These are phyloP conservation scores for Axis porcinus DNA, from an alignment of 2,113 vertebrate species.

Conservation along the genomic window DNA sequence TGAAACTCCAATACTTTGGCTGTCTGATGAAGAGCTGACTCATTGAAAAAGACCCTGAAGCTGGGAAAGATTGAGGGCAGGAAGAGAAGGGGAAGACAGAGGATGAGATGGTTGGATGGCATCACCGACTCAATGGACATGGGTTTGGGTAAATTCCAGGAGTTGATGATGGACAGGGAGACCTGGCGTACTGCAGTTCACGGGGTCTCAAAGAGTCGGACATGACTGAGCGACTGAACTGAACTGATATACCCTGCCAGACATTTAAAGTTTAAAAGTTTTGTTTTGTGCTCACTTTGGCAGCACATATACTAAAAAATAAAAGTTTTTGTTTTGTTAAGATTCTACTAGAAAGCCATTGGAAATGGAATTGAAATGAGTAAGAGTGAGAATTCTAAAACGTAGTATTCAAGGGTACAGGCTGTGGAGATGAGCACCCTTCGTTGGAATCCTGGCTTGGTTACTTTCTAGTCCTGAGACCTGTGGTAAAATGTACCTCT, in stretches of 20 bases:
- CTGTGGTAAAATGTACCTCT: neutral
- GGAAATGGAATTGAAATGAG: neutral
- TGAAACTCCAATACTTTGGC: neutral
- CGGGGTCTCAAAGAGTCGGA: neutral
- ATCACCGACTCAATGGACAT: neutral
- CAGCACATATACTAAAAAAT: no score
- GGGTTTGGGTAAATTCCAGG: neutral
- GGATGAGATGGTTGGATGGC: neutral
- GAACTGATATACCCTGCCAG: neutral
- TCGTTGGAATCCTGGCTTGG: neutral
- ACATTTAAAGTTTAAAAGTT: neutral
- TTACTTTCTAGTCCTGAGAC: neutral
- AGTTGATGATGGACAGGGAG: neutral
- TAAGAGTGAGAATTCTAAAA: neutral
- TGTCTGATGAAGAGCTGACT: neutral
- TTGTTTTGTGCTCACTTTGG: neutral
- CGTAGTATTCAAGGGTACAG: neutral
- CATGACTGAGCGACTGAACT: neutral
- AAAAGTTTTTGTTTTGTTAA: neutral
- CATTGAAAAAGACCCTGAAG: neutral
- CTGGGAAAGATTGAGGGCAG: neutral
- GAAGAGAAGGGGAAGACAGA: neutral
- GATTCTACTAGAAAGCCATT: neutral
- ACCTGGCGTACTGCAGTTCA: neutral
- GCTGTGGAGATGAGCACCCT: neutral